Evolutionary conservation across 2,797 vertebrate genomes (phyloP), one percentile per base, ranked within the genome.

Genomic region (Myripristis jacobus): DNA sequence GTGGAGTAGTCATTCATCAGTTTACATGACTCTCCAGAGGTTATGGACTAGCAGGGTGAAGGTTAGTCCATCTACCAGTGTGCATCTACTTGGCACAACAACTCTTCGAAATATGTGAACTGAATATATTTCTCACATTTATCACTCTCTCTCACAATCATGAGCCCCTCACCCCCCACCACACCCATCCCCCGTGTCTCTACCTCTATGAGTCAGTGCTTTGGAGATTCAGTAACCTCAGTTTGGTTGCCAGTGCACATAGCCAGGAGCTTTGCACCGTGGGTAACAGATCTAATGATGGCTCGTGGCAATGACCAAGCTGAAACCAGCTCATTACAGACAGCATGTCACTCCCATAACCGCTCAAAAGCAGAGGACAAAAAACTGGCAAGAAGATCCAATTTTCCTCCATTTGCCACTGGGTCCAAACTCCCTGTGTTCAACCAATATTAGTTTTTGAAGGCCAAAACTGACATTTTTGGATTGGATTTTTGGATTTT

Each of bases 281-380:
- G 62, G 70, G 67, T 70, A 77, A 73, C 48, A 3, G 61, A 73
- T 83, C 55, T 79, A 84, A 88, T 77, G 76, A 85, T 80, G 66
- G 74, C 78, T 79, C 7, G 24, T 73, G 79, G 77, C 66, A 56
- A 67, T 52, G 63, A 70, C 24, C 4, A 47, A 58, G 63, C 55
- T 29, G 38, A 51, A 52, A 67, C 24, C 29, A 62, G 51, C 66
- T 83, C 78, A 77, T 75, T 81, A 81, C 66, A 53, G 21, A 70
- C 24, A 19, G 34, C 36, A 55, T 53, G 34, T 54, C 46, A 38
- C 46, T 29, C 34, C 29, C 62, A 48, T 36, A 6, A 43, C 48
- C 10, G 11, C 52, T 57, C 36, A 38, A 27, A 73, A 57, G 52
- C 59, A 67, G 24, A 24, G 63, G 47, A 54, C 72, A 25, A 60